Base-by-base conservation (phyloP, 2,888 invertebrate genomes). In the Nemotelus pantherinus region DNA sequence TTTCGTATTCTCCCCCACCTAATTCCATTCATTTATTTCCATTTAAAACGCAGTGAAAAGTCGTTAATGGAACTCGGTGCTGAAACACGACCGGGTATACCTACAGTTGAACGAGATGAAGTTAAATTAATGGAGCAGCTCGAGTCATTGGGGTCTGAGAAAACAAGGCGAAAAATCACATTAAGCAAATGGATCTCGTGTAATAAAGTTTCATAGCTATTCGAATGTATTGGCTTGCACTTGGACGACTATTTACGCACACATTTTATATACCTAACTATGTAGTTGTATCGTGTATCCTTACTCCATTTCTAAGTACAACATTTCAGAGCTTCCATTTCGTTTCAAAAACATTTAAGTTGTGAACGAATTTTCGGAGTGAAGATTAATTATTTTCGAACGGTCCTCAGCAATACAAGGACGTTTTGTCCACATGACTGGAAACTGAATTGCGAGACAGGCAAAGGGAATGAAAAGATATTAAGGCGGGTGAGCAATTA, bases 131-230 rank as follows among this genome's bases (percentile, higher is more conserved):
- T 25, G 25, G 25, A 25, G 25, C 25, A 25, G 25, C 25, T 25
- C 7, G 53, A 53, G 53, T 10, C 53, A 53, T 9, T 53, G 53
- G 7, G 25, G 57, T 39, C 25, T 25, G 50, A 39, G 25, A 41
- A 10, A 74, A 74, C 63, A 74, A 57, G 74, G 48, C 63, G 74
- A 74, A 74, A 74, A 44, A 74, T 74, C 74, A 63, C 74, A 74
- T 74, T 74, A 74, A 74, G 74, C 63, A 74, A 74, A 74, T 74
- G 74, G 74, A 74, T 63, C 39, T 74, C 74, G 25, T 45, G 74
- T 74, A 74, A 74, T 74, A 74, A 74, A 74, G 74, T 74, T 74
- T 74, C 50, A 60, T 60, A 25, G 74, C 50, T 74, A 48, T 60
- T 39, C 74, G 60, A 72, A 72, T 45, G 58, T 45, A 55, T 64